Conservation (phyloP, 2,113 vertebrate species). For the Clinocottus analis region DNA sequence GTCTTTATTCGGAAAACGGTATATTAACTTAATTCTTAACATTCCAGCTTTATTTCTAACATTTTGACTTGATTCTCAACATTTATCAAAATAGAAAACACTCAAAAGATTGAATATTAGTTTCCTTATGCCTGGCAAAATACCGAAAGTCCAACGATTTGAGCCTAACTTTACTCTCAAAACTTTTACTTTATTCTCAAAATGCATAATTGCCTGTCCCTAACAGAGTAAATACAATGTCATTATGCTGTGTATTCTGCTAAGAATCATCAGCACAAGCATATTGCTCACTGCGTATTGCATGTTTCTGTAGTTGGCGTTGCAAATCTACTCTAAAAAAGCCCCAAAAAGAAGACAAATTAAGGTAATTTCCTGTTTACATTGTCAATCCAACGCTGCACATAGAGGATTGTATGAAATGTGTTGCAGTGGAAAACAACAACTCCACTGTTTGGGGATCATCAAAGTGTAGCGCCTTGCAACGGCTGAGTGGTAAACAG, state of each 20-base stretch:
- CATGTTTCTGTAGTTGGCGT: neutral
- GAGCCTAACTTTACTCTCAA: neutral
- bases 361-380: neutral
- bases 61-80: too few species aligned
- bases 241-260: neutral
- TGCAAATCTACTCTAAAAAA: neutral
- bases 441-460: constrained; percentile 41
- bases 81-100: neutral
- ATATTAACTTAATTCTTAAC: neutral
- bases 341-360: neutral
- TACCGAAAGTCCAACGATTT: neutral
- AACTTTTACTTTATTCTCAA: neutral
- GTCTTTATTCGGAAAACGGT: neutral
- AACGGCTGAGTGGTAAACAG: constrained; percentile 37
- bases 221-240: neutral
- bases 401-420: constrained; percentile 1
- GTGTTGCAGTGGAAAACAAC: constrained; percentile 39
- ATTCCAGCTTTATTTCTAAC: neutral
- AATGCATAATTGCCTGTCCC: neutral
- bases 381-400: neutral
- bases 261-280: neutral
- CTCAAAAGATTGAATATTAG: neutral
- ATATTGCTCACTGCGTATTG: neutral
- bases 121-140: neutral
- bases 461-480: constrained; percentile 37